Conservation (phyloP, 2,888 invertebrate genomes). For the Phorcus lineatus region DNA sequence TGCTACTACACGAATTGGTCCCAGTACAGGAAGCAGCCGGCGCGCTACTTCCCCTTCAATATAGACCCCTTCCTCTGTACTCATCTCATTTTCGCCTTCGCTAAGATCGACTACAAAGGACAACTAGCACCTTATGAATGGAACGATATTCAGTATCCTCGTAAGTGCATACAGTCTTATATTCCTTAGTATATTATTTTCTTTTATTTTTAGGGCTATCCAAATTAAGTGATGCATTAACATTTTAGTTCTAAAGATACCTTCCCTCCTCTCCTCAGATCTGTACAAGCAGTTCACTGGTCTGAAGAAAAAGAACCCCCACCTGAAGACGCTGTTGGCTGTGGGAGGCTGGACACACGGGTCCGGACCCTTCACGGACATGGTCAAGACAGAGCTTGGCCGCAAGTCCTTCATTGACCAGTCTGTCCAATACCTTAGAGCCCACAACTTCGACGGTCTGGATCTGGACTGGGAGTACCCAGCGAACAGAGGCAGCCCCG, state of each 20-base stretch:
- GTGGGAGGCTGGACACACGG: constrained; percentile 71
- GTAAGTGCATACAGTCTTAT: constrained; percentile 38
- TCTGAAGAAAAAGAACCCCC: constrained; percentile 56
- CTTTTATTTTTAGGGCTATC: too few species aligned
- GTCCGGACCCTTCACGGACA: constrained; percentile 56
- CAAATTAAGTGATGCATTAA: too few species aligned
- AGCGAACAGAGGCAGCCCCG: constrained; percentile 60
- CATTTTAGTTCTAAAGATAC: too few species aligned
- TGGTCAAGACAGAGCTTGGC: constrained; percentile 47
- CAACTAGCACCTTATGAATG: constrained; percentile 92
- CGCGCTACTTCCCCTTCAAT: constrained; percentile 44
- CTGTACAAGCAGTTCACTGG: constrained; percentile 58
- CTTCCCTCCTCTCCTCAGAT: constrained; percentile 32
- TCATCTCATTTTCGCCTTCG: constrained; percentile 52
- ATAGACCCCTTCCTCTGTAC: constrained; percentile 55
- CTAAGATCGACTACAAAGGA: constrained; percentile 46
- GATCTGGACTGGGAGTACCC: constrained; percentile 73
- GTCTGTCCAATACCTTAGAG: constrained; percentile 53
- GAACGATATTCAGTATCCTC: constrained; percentile 84
- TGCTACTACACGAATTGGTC: constrained; percentile 60
- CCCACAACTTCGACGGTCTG: constrained; percentile 64
- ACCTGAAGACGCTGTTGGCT: constrained; percentile 64
- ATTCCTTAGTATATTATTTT: not conserved
- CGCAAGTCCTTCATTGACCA: constrained; percentile 58
- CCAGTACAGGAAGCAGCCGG: constrained; percentile 46